Conservation (phyloP, 2,797 vertebrate species). For the Yasuhikotakia modesta region DNA sequence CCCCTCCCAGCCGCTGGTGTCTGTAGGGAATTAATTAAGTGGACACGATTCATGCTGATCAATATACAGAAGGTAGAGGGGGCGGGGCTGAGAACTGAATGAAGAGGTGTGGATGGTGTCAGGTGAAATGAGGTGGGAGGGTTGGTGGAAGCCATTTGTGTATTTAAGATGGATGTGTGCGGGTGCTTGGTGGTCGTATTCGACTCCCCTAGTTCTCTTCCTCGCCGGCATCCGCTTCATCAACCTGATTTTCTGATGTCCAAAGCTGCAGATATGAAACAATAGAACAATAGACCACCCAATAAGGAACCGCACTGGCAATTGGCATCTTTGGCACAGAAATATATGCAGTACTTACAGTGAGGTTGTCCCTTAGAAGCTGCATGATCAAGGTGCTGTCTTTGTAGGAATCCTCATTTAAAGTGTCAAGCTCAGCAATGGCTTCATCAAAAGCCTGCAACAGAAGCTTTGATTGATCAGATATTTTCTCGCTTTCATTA, state of each 20-base stretch:
- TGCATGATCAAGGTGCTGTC: constrained; percentile 99
- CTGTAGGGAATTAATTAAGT: constrained; percentile 73
- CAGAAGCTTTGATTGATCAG: not conserved
- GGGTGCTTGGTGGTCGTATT: constrained; percentile 80
- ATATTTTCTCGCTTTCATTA: not conserved
- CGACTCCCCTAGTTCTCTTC: constrained; percentile 95
- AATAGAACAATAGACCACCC: constrained; percentile 34
- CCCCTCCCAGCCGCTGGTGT: constrained; percentile 40
- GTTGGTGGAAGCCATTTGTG: constrained; percentile 84
- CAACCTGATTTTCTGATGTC: constrained; percentile 99
- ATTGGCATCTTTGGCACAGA: not conserved
- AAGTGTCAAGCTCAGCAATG: constrained; percentile 97
- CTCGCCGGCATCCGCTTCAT: constrained; percentile 92
- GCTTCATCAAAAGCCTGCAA: constrained; percentile 97
- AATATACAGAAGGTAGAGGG: constrained; percentile 87
- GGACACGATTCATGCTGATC: constrained; percentile 93
- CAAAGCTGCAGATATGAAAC: constrained; percentile 83
- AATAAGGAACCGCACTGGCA: not conserved
- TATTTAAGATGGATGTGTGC: constrained; percentile 84
- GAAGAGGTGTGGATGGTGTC: constrained; percentile 76
- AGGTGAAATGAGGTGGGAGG: constrained; percentile 40
- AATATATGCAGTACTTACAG: constrained; percentile 81
- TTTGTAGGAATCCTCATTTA: constrained; percentile 99
- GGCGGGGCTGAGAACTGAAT: constrained; percentile 76
- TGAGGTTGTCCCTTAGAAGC: constrained; percentile 99